Base-by-base conservation (phyloP, 2,797 vertebrate genomes). In the Notolepis coatsorum region DNA sequence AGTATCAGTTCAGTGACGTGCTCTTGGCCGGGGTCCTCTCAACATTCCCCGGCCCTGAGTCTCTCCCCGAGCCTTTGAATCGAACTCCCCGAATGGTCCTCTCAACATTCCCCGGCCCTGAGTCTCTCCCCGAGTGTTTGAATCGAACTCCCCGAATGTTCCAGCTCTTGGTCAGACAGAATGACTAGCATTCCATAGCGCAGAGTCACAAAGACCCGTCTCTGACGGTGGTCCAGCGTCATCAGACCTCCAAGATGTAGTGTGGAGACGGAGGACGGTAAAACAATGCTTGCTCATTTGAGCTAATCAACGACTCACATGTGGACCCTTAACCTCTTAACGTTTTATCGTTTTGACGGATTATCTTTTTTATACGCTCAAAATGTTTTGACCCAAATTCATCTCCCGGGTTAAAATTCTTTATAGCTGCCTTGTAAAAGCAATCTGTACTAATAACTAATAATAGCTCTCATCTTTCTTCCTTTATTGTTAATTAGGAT, bases 111-210 rank as follows among this genome's bases (percentile, higher is more conserved):
- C 43, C 70, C 15, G 53, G 3, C 27, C 17, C 4, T 68, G 45
- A 47, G 27, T 47, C 45, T 7, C 25, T 25, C 24, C 3, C 17
- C 15, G 31, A 27, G 20, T 31, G 27, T 50, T 13, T 62, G 31
- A 75, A 41, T 66, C 39, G 21, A 50, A 56, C 24, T n/a, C n/a
- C 5, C 28, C 41, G 33, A 18, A 69, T 77, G 49, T 56, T 71
- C 42, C 7, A 39, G 10, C 17, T 39, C 1, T 69, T 54, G 24
- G 13, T 73, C 61, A 75, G 17, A 27, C 12, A 53, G 13, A 49
- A 47, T 37, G 15, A 42, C 7, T 9, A 55, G 35, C 66, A 57
- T 59, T 52, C 55, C 47, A 45, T 9, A 15, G 25, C 47, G 46
- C 55, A 52, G 6, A 13, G 30, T 66, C 64, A 59, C 43, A 41